Evolutionary conservation across 2,888 invertebrate genomes (phyloP).

Genomic region (Nemotelus pantherinus): DNA sequence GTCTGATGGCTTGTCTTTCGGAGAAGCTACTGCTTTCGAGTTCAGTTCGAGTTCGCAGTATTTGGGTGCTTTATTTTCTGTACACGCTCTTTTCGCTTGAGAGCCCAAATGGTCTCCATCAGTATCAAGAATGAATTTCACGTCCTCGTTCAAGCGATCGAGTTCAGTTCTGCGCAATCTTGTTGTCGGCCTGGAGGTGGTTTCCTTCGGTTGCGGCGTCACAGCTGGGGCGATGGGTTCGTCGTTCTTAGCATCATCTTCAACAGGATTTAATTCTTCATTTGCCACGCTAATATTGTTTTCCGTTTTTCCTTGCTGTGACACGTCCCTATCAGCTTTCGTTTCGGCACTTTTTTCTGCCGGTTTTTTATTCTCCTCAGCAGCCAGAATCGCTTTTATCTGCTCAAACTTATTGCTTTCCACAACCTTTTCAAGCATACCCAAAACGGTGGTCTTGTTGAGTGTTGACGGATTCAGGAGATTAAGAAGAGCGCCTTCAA

Average conservation of each 20-base stretch:
- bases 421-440: conserved; percentile 55
- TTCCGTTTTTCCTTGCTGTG: neutral
- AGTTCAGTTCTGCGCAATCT: conserved; percentile 65
- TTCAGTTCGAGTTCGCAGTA: neutral
- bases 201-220: neutral
- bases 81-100: neutral
- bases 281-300: neutral
- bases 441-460: conserved; percentile 55
- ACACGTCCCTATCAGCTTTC: neutral
- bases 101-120: neutral
- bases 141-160: conserved; percentile 72
- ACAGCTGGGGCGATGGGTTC: neutral
- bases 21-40: neutral
- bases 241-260: neutral
- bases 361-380: neutral
- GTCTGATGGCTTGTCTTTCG: neutral
- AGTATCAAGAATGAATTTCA: conserved; percentile 59
- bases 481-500: conserved; percentile 55
- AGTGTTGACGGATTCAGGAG: conserved; percentile 54
- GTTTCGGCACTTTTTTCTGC: neutral
- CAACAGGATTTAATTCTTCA: neutral
- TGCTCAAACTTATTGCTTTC: conserved; percentile 55
- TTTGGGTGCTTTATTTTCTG: conserved; percentile 11
- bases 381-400: conserved; percentile 55
- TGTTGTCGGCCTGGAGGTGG: neutral